Evolutionary conservation across 1,140 invertebrate genomes (phyloP), one percentile per base, ranked within the genome.

Genomic region (Hyphantria cunea): DNA sequence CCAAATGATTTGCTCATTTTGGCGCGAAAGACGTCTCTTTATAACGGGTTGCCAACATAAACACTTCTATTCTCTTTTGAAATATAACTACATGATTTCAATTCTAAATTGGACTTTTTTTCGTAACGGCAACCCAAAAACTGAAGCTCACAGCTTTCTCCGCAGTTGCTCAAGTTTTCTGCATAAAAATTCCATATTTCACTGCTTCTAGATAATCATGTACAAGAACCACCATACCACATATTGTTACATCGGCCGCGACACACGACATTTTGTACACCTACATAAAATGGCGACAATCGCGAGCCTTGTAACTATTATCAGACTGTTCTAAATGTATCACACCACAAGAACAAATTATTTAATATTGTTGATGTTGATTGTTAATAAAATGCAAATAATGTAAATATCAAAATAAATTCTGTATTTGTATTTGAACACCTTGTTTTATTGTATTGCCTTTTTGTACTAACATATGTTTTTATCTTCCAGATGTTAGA

Each of bases 331-430:
- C 77, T 67, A 84, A 80, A 82, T 83, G 68, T 89, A 84, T 89
- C 84, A 89, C 84, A 87, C 81, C 84, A 88, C 84, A 68, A 87
- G 77, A 82, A 90, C 82, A 88, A 90, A 89, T 86, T 91, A 91
- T 92, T 91, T 90, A 91, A 91, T 89, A 91, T 92, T 92, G 91
- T 92, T 92, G 90, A 92, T 92, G 91, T 92, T 92, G 89, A 92
- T 92, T 92, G 91, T 92, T 92, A 91, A 91, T 91, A 91, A 91
- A 92, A 91, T 92, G 90, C 90, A 92, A 92, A 91, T 92, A 92
- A 91, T 92, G 91, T 92, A 92, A 91, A 92, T 92, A 92, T 86
- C 91, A 90, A 92, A 91, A 91, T 91, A 92, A 92, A 92, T 89
- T 91, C 91, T 92, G 91, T n/a, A n/a, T n/a, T n/a, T n/a, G n/a